Evolutionary conservation across 2,113 vertebrate species (phyloP).

Genomic region (Nibea coibor): DNA sequence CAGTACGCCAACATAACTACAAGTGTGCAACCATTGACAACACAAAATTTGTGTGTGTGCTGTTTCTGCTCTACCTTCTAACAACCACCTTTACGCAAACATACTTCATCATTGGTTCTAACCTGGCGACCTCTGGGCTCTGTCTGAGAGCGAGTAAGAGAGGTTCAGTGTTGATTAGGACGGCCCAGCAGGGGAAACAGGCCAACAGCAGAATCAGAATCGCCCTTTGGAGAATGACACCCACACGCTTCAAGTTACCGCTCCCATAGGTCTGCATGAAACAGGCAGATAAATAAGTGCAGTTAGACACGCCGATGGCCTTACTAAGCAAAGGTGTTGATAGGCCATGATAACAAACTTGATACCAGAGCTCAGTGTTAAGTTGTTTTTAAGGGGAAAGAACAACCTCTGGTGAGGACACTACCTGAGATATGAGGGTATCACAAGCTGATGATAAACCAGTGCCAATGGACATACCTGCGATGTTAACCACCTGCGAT

Average conservation of each 20-base stretch:
- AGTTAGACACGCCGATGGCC: neutral
- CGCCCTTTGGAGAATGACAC: constrained; percentile 90
- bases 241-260: constrained; percentile 91
- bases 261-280: constrained; percentile 87
- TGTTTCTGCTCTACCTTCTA: neutral
- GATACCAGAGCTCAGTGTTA: constrained; percentile 14
- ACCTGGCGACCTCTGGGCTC: constrained; percentile 89
- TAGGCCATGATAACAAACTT: constrained; percentile 31
- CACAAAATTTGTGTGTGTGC: too few relatives aligned
- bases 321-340: neutral
- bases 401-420: constrained; percentile 4
- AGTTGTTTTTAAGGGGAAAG: constrained; percentile 26
- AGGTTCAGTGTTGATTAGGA: constrained; percentile 91
- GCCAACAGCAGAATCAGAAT: constrained; percentile 89
- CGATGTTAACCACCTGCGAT: constrained; percentile 88
- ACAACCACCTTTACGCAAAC: neutral
- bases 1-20: neutral
- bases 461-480: constrained; percentile 86
- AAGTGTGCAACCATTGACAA: too few relatives aligned
- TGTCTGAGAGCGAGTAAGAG: constrained; percentile 87
- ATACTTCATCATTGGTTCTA: constrained; percentile 14
- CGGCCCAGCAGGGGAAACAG: constrained; percentile 94
- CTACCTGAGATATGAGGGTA: constrained; percentile 91
- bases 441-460: constrained; percentile 90
- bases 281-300: constrained; percentile 14